Percentiles rank a stretch among this genome's conserved stretches.
These are phyloP conservation scores for Hystrix brachyura DNA, from an alignment of 2,113 vertebrate species.

Conservation along the genomic window DNA sequence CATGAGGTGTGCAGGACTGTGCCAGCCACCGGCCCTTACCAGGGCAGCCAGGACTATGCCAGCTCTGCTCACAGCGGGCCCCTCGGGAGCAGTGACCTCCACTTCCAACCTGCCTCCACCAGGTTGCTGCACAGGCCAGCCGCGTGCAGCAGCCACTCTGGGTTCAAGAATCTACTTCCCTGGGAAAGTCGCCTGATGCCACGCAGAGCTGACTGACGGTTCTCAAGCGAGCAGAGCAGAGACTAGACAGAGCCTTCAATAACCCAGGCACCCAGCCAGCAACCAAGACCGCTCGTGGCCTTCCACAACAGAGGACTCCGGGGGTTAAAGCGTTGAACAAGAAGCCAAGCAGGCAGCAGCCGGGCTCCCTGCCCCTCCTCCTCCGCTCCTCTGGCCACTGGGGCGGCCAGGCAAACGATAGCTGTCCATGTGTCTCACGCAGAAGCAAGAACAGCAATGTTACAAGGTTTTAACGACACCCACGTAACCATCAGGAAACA, in stretches of 20 bases:
- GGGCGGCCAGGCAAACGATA: neutral
- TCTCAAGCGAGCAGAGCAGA: neutral
- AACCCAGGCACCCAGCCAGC: neutral
- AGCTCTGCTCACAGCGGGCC: rapidly evolving
- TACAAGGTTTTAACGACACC: neutral
- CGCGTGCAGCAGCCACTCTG: too few species aligned
- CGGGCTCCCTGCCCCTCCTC: neutral
- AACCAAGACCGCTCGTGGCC: rapidly evolving
- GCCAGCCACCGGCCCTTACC: neutral
- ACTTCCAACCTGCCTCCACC: neutral
- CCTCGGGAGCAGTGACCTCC: neutral
- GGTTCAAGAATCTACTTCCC: neutral
- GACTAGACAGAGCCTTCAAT: rapidly evolving
- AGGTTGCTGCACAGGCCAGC: neutral
- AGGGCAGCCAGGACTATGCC: neutral
- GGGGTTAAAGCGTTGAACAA: neutral
- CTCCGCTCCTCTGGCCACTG: neutral
- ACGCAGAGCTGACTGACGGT: neutral
- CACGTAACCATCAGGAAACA: neutral
- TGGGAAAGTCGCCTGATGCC: neutral
- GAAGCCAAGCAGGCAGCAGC: neutral
- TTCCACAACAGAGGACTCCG: neutral
- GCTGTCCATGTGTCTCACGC: neutral
- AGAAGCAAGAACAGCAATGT: neutral
- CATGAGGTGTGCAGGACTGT: rapidly evolving